Evolutionary conservation across 2,113 vertebrate genomes (phyloP).

Genomic region (Tupaia tana): DNA sequence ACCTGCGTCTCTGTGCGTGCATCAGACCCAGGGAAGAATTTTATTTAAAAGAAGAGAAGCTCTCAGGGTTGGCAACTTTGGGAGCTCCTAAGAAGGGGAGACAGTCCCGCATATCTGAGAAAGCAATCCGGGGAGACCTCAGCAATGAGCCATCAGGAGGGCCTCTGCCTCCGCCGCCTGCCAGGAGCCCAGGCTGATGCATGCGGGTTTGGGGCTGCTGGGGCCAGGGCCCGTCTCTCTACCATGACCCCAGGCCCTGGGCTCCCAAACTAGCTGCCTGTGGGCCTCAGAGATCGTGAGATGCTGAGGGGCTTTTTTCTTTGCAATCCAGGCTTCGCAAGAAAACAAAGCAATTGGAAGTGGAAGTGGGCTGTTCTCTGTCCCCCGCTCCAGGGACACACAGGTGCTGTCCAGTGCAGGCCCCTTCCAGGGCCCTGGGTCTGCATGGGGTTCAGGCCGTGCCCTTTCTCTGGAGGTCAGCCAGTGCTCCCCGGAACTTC

Average conservation of each 20-base stretch:
- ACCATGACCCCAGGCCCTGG: rapidly evolving
- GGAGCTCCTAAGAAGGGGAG: not conserved
- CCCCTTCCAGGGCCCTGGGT: rapidly evolving
- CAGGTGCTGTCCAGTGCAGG: not conserved
- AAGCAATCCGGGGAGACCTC: not conserved
- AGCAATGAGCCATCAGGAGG: not conserved
- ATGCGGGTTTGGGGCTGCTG: not conserved
- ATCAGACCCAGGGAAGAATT: not conserved
- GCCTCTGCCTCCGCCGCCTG: rapidly evolving
- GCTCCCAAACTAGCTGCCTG: no score
- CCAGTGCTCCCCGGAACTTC: rapidly evolving
- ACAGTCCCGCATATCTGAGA: not conserved
- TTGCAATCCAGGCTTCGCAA: not conserved
- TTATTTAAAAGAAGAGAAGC: not conserved
- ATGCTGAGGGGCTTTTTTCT: not conserved
- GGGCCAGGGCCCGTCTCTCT: no score
- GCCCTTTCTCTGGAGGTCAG: rapidly evolving
- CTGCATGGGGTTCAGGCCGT: not conserved
- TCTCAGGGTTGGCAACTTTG: not conserved
- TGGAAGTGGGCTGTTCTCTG: not conserved
- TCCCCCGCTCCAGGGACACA: rapidly evolving
- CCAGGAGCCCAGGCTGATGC: not conserved
- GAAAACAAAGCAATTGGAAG: not conserved
- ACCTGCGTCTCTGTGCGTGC: not conserved
- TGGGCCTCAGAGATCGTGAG: not conserved